Conservation (phyloP, 2,113 vertebrate species). For the Cervus canadensis region DNA sequence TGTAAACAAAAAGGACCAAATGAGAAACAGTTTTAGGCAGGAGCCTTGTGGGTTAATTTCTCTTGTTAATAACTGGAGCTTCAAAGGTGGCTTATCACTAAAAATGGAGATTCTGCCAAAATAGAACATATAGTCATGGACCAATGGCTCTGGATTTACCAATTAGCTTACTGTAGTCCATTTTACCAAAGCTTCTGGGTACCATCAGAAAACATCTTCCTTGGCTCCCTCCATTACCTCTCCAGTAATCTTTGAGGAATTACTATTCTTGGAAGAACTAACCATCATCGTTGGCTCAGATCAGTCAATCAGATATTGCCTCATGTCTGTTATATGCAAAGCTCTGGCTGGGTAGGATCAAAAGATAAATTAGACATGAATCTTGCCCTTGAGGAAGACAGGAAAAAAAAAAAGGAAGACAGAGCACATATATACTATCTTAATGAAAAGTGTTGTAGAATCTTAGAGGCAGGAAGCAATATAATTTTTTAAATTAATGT, state of each 20-base stretch:
- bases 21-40: background rate
- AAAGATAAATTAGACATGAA: background rate
- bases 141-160: background rate
- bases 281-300: background rate
- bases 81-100: background rate
- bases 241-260: background rate
- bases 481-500: background rate
- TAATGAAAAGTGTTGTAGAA: background rate
- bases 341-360: background rate
- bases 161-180: background rate
- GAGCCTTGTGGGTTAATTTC: background rate
- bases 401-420: background rate
- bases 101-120: background rate
- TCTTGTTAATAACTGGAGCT: background rate
- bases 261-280: background rate
- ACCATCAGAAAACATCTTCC: background rate
- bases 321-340: background rate
- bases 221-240: background rate
- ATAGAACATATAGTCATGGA: background rate
- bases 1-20: background rate
- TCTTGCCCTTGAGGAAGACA: background rate
- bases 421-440: background rate
- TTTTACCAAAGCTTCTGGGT: background rate
- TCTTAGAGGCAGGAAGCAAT: background rate
- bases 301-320: background rate